Evolutionary conservation across 2,113 vertebrate species (phyloP), one percentile per base, ranked within the genome.

Genomic region (Euleptes europaea): DNA sequence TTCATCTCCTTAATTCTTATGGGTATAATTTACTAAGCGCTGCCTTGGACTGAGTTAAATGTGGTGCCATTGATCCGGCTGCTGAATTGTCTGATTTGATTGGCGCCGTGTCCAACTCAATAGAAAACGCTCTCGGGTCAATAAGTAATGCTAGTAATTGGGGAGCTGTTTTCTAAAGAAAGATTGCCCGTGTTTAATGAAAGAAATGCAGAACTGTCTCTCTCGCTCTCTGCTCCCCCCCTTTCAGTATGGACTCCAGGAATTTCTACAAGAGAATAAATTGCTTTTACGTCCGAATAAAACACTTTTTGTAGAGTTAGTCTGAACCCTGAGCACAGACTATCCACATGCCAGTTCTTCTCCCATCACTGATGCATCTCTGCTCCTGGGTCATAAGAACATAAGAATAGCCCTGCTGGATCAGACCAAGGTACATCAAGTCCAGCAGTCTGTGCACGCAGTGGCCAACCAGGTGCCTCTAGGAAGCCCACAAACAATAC

Each of bases 31-130:
- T 93, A 93, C 93, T 73, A 91, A 92, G 92, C 93, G 89, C 88
- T 81, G 92, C 31, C 82, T 86, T 91, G 93, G 90, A 94, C 91
- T 85, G 92, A 92, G 84, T 93, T 74, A 93, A 95, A 94, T 85
- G 93, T 91, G 90, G 85, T 67, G 88, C 90, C 93, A 95, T 94
- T 63, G 94, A 95, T 95, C 92, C 80, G 88, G 90, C 83, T 82
- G 90, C 93, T 92, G 89, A 93, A 92, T 92, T 93, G 94, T 92
- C 91, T 84, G 89, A 93, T 92, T 94, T 94, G 94, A 94, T 94
- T 92, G 94, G 93, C 92, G 89, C 90, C 0, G 28, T 85, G 92
- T 93, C 93, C 86, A 14, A 0, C 89, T 91, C 90, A 92, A 94
- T 92, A 90, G 92, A 94, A 86, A 90, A 86, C 85, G 91, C 90